Conservation (phyloP, 2,113 vertebrate genomes). For the Sclerurus mexicanus region DNA sequence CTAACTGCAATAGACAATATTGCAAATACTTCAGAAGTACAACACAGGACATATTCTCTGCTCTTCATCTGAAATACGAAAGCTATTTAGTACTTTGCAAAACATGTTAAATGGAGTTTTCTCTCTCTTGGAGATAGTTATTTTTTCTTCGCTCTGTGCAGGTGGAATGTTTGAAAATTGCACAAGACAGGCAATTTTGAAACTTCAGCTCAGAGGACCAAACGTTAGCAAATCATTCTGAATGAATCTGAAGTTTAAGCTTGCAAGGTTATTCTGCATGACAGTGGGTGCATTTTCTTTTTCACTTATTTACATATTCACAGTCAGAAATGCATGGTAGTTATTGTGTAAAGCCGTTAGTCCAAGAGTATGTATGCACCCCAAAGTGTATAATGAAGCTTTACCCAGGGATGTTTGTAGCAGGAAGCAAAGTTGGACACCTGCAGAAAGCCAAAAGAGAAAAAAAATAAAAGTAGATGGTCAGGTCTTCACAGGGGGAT, state of each 20-base stretch:
- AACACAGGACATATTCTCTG: slow-evolving; percentile 25
- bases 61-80: slow-evolving; percentile 62
- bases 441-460: not conserved
- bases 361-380: not conserved
- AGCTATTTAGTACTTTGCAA: slow-evolving; percentile 74
- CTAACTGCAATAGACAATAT: not conserved
- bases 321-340: slow-evolving; percentile 45
- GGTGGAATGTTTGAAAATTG: slow-evolving; percentile 78
- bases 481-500: not conserved
- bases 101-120: slow-evolving; percentile 74
- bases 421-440: not conserved
- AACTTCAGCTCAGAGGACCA: slow-evolving; percentile 72
- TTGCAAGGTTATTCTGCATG: slow-evolving; percentile 67
- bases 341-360: slow-evolving; percentile 47
- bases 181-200: slow-evolving; percentile 72
- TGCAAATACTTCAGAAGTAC: slow-evolving; percentile 33
- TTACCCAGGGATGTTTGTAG: not conserved
- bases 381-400: not conserved
- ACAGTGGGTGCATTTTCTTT: slow-evolving; percentile 64
- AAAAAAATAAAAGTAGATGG: not conserved
- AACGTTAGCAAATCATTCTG: slow-evolving; percentile 76
- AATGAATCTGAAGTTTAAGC: slow-evolving; percentile 72
- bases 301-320: slow-evolving; percentile 76
- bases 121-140: slow-evolving; percentile 61
- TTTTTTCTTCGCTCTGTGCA: slow-evolving; percentile 60